Base-by-base conservation (phyloP, 2,797 vertebrate species). In the Percopsis omiscomaycus region DNA sequence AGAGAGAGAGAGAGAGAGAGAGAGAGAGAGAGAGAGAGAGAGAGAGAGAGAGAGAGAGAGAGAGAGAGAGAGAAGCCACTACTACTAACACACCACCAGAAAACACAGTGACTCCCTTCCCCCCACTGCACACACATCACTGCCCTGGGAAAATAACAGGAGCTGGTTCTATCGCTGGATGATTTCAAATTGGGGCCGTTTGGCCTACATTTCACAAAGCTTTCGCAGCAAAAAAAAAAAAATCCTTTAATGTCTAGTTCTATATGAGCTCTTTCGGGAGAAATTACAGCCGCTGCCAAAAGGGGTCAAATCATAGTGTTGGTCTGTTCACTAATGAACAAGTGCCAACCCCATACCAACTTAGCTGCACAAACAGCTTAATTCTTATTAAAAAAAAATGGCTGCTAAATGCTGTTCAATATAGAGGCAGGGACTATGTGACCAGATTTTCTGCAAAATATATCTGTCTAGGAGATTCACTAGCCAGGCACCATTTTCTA, bases 71-170 rank as follows among this genome's bases (percentile, higher is more conserved):
- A 71, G 74, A 74, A 80, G 73, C 75, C 74, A 77, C 76, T 75
- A 85, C 83, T 68, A 87, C 79, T 68, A 65, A 82, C 79, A 82
- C 62, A 72, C n/a, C 62, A 72, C n/a, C 64, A 84, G 69, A 76
- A 69, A 77, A 75, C 62, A 75, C 42, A 14, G 60, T 5, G 68
- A 67, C 68, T 81, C 83, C 89, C 92, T 61, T 89, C 89, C 91
- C 59, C 90, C 92, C 89, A 88, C 71, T 37, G 61, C 68, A 69
- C 73, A 74, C 75, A 83, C 59, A 70, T 74, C 65, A 67, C 76
- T 1, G 45, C 68, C 78, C 74, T 32, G 12, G 70, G 72, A 71
- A 86, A 81, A 80, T 45, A 69, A 75, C 80, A 79, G 55, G 77
- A 75, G 29, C 53, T 53, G 62, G 62, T 56, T 73, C 49, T 54